Base-by-base conservation (phyloP, 2,797 vertebrate genomes). In the Mormyrus proboscirostris region DNA sequence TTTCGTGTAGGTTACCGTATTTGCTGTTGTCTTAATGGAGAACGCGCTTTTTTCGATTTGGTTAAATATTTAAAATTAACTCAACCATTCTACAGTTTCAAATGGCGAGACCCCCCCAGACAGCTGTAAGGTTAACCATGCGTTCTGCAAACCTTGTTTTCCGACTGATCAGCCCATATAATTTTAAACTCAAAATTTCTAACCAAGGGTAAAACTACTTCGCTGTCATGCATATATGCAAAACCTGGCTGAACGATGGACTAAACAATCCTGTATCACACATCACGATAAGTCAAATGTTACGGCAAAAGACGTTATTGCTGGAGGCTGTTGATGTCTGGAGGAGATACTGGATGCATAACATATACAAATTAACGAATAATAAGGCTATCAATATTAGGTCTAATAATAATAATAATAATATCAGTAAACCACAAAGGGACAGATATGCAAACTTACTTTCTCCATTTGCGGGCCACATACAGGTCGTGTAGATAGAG, bases 401-500 rank as follows among this genome's bases (percentile, higher is more conserved):
- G 10, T 38, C 10, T 14, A 50, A 49, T 29, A 55, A 6, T 38
- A 41, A 51, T 5, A 8, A 44, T 3, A 8, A 55, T 3, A 19
- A 3, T 5, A 33, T 51, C 33, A n/a, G n/a, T 7, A 76, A 79
- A 19, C 16, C 41, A 44, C 38, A 10, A 22, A 25, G 6, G 14
- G 10, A 41, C 29, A 29, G 14, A 49, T 41, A 62, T 2, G 22
- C 10, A 16, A 51, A 96, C 96, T 97, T 95, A 98, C 98, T 98
- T 96, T 98, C 97, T 94, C 96, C 97, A 95, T 96, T 95, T 93
- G 96, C 93, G 90, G 97, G 96, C 96, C 97, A 95, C 92, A 97
- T 94, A 93, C 95, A 97, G 93, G 96, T 95, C 90, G 94, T 92
- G 93, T 94, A 95, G 94, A 96, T 94, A 94, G 95, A 93, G 94